phyloP scores from a whole-genome alignment of 2,888 invertebrate species.

The Crocallis elinguaria region DNA sequence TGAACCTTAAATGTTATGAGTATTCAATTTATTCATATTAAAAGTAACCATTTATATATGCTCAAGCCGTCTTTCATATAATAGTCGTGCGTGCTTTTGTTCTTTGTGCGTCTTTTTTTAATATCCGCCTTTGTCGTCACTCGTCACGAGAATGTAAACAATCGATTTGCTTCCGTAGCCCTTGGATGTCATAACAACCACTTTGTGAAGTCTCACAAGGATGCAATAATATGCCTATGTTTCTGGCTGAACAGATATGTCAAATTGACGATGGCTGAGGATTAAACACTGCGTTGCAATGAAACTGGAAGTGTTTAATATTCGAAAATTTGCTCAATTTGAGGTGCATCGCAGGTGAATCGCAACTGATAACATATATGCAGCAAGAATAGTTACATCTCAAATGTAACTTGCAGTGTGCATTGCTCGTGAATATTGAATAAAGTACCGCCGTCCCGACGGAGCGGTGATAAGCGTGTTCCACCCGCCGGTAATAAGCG shows the following conservation, averaged over 20 bases:
- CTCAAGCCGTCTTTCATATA: conserved; percentile 9
- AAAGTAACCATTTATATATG: neutral
- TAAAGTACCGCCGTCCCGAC: conserved; percentile 39
- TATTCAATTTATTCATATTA: too few relatives aligned
- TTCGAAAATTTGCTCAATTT: too few relatives aligned
- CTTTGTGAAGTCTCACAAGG: neutral
- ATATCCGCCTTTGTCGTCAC: conserved; percentile 11
- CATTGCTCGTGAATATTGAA: conserved; percentile 62
- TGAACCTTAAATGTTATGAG: too few relatives aligned
- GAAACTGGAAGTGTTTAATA: too few relatives aligned
- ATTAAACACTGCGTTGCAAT: too few relatives aligned
- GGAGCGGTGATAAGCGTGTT: too few relatives aligned
- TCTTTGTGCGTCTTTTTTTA: neutral
- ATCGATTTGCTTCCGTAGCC: neutral
- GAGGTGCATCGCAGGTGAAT: too few relatives aligned
- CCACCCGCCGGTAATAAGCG: conserved; percentile 57
- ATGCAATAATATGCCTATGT: neutral
- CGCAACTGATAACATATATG: too few relatives aligned
- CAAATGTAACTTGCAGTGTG: conserved; percentile 49
- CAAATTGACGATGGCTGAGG: too few relatives aligned
- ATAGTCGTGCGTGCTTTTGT: conserved; percentile 17
- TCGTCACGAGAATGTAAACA: neutral
- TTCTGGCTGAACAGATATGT: too few relatives aligned
- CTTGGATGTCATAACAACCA: neutral
- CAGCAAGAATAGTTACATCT: conserved; percentile 31